Base-by-base conservation (phyloP, 2,797 vertebrate species). In the Sebastes wilsoni region DNA sequence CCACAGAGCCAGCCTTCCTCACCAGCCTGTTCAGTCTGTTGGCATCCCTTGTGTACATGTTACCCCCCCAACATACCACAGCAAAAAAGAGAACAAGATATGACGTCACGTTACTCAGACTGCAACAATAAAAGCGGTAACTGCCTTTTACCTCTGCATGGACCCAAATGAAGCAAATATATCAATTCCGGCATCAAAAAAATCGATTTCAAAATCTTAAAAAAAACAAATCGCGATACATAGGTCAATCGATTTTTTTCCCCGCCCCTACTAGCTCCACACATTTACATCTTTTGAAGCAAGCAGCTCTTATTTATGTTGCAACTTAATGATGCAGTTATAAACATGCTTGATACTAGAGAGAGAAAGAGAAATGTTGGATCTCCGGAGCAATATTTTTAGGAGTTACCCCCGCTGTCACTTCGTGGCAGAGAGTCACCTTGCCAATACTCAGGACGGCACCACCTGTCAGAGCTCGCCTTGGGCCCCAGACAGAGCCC, bases 361-460 rank as follows among this genome's bases (percentile, higher is more conserved):
- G 36, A 69, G 28, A 70, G 16, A 64, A 65, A 62, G 52, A 79
- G 64, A 75, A 71, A 54, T n/a, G 32, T 79, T 75, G 77, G 80
- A 84, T 90, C 79, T 91, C 77, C 66, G 34, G 61, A 90, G 81
- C 67, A 80, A 77, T 89, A 87, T 90, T 92, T 93, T 92, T 89
- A 81, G 80, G 89, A 92, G 87, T 86, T 88, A 73, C 32, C 34
- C 66, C 54, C 67, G 55, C 82, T 87, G 80, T 91, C 84, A 87
- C 86, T 88, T 80, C 49, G 76, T 77, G 65, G 87, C 87, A 93
- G 87, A 84, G 87, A 91, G 87, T 94, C 91, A 94, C 92, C 91
- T 94, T 94, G 93, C 88, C 89, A 90, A 90, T 77, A 81, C 86
- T 77, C 76, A 81, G 88, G 80, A 90, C 28, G 74, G 77, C 88